A percentile compares a stretch with the other conserved stretches of the same genome.
Conservation (phyloP, 2,113 vertebrate species). For the Phocoena sinus region DNA sequence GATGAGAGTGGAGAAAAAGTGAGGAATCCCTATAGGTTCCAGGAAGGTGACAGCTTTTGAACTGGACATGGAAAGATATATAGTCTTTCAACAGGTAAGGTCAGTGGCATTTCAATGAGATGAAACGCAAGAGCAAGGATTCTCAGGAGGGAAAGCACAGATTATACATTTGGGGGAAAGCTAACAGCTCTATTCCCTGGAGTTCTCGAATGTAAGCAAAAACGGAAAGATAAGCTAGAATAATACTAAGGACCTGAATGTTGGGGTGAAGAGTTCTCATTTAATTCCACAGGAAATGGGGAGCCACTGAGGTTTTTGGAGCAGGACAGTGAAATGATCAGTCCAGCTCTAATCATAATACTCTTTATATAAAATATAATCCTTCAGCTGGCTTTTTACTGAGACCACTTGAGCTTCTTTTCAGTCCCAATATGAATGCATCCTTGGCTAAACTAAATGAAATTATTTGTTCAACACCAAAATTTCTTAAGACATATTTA, state of each 20-base stretch:
- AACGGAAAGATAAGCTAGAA: not conserved
- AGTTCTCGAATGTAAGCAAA: not conserved
- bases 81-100: not conserved
- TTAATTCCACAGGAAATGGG: not conserved
- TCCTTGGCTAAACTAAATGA: not conserved
- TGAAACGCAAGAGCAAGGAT: not conserved
- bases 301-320: not conserved
- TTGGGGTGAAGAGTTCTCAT: not conserved
- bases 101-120: not conserved
- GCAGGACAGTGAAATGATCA: not conserved
- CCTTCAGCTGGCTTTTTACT: not conserved
- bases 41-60: not conserved
- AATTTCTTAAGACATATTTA: not conserved
- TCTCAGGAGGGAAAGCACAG: not conserved
- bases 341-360: not conserved
- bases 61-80: not conserved
- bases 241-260: not conserved
- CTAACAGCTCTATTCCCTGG: not conserved
- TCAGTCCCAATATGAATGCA: not conserved
- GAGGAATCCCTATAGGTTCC: not conserved
- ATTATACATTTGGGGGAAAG: not conserved
- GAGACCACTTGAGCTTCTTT: not conserved
- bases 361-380: not conserved
- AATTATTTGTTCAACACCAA: slow-evolving; percentile 20
- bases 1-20: not conserved